phyloP scores from a whole-genome alignment of 64 coral and sea anemone species.

The Montipora efflorescens region DNA sequence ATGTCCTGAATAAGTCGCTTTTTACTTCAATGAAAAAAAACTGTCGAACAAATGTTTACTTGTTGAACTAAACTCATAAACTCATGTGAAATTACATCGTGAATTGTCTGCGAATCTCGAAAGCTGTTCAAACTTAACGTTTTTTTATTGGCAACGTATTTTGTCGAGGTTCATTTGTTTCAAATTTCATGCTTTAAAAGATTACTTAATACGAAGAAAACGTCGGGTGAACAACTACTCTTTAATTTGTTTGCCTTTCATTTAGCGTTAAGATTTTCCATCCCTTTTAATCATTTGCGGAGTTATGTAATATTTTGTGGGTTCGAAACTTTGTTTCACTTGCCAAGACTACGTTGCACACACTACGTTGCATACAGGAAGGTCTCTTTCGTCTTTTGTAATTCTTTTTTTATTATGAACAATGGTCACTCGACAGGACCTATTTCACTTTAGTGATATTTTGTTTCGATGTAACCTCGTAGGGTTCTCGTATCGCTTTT shows the following conservation, averaged over 20 bases:
- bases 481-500: background rate
- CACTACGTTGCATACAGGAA: too few relatives aligned
- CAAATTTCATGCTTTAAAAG: background rate
- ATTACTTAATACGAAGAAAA: background rate
- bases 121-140: background rate
- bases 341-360: background rate
- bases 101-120: background rate
- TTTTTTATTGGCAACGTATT: background rate
- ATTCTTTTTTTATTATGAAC: background rate
- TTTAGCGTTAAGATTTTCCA: background rate
- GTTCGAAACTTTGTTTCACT: background rate
- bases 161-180: background rate
- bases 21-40: background rate
- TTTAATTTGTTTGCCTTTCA: background rate
- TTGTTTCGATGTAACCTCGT: background rate
- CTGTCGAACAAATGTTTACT: background rate
- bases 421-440: background rate
- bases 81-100: background rate
- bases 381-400: constrained; percentile 14
- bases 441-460: background rate
- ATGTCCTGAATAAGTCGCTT: background rate
- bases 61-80: background rate
- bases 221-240: background rate
- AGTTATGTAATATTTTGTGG: background rate
- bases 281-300: too few relatives aligned